These are phyloP conservation scores for Acanthisitta chloris DNA, from an alignment of 2,113 vertebrate species.

Conservation along the genomic window DNA sequence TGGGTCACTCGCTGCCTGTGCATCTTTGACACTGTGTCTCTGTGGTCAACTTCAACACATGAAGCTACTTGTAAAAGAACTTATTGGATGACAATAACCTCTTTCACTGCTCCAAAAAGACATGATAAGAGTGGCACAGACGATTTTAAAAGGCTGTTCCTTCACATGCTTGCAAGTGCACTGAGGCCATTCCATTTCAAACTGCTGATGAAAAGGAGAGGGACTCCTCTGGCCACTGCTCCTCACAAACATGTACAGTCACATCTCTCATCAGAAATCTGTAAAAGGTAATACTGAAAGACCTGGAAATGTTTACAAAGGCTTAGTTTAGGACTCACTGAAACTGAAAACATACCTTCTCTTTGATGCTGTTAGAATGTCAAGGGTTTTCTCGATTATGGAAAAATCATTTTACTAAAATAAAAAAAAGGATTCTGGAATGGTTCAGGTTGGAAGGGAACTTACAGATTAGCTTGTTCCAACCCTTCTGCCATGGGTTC, in stretches of 20 bases:
- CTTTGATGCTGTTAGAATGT: background rate
- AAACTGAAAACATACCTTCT: background rate
- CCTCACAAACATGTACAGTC: background rate
- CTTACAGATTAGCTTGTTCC: background rate
- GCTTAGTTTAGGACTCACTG: background rate
- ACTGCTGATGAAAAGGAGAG: background rate
- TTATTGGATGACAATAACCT: background rate
- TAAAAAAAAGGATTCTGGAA: background rate
- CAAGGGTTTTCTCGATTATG: background rate
- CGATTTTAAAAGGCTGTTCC: background rate
- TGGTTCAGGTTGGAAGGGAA: background rate
- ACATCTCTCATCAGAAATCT: background rate
- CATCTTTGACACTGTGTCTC: background rate
- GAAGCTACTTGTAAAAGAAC: background rate
- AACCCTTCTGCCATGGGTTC: background rate
- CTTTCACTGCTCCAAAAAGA: background rate
- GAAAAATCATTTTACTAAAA: background rate
- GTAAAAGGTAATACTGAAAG: background rate
- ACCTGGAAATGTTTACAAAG: background rate
- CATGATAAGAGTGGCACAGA: background rate
- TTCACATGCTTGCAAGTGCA: background rate
- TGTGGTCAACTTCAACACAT: background rate
- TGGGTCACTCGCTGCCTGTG: background rate
- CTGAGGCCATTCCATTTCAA: background rate
- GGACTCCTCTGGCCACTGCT: background rate